Conservation (phyloP, 53 echinoderm and acorn worm species). For the Holothuria leucospilota region DNA sequence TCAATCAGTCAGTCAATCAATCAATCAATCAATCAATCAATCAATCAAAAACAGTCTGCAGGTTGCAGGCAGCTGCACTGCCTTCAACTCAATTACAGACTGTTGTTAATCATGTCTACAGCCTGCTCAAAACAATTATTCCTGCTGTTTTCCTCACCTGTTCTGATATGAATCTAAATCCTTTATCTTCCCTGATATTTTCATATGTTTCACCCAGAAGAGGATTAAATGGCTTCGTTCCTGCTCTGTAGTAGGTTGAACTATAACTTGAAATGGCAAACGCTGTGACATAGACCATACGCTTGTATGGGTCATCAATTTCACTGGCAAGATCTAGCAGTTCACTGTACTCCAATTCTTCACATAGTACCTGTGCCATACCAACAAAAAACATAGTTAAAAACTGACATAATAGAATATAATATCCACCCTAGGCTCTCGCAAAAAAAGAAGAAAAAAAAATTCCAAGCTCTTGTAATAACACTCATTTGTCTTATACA, state of each 20-base stretch:
- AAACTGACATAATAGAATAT: no score
- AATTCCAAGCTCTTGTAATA: no score
- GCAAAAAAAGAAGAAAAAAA: no score
- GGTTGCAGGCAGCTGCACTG: no score
- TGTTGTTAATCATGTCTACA: no score
- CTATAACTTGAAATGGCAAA: constrained; percentile 97
- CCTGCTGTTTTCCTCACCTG: constrained; percentile 60
- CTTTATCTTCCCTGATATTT: constrained; percentile 94
- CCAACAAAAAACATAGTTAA: background rate
- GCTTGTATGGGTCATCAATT: constrained; percentile 86
- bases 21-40: no score
- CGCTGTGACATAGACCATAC: constrained; percentile 93
- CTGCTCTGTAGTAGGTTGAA: constrained; percentile 89
- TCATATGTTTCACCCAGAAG: constrained; percentile 95
- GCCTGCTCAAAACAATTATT: background rate
- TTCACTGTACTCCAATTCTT: constrained; percentile 99
- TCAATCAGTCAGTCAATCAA: no score
- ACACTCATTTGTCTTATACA: no score
- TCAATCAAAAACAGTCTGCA: no score
- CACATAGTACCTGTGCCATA: constrained; percentile 76
- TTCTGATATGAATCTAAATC: constrained; percentile 90
- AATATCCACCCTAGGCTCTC: no score
- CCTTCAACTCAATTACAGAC: no score
- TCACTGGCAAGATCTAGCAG: constrained; percentile 95
- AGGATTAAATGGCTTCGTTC: constrained; percentile 99